Percentiles rank a stretch among this genome's conserved stretches.
Evolutionary conservation across 2,797 vertebrate genomes (phyloP).

Genomic region (Urocyon cinereoargenteus): DNA sequence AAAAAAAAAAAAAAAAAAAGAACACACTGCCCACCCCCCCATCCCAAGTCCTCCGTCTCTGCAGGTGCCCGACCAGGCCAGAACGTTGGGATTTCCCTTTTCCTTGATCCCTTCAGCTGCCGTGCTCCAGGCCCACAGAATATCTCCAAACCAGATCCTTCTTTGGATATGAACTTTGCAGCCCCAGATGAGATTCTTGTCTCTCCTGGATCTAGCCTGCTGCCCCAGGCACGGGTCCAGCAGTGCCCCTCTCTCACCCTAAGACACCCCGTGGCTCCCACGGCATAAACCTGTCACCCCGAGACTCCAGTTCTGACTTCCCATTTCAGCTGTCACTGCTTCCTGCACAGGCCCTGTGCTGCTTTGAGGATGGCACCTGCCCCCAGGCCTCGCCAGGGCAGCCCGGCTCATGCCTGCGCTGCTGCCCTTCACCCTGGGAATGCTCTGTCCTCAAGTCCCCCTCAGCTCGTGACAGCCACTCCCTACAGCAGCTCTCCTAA

Average conservation of each 20-base stretch:
- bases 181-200: not conserved
- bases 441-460: not conserved
- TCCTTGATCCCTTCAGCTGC: not conserved
- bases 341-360: not conserved
- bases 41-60: not conserved
- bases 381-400: not conserved
- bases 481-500: not conserved
- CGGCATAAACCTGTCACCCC: not conserved
- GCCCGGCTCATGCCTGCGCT: not conserved
- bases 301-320: not conserved
- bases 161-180: not conserved
- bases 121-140: not conserved
- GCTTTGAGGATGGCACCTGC: not conserved
- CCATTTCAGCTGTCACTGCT: not conserved
- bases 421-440: not conserved
- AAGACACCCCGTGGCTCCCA: not conserved
- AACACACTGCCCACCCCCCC: not conserved
- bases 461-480: not conserved
- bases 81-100: not conserved
- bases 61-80: not conserved
- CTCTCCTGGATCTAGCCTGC: not conserved
- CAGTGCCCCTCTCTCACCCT: not conserved
- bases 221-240: not conserved
- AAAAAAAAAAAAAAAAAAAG: conserved; percentile 10
- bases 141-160: not conserved